Conservation (phyloP, 2,113 vertebrate species). For the Promerops cafer region DNA sequence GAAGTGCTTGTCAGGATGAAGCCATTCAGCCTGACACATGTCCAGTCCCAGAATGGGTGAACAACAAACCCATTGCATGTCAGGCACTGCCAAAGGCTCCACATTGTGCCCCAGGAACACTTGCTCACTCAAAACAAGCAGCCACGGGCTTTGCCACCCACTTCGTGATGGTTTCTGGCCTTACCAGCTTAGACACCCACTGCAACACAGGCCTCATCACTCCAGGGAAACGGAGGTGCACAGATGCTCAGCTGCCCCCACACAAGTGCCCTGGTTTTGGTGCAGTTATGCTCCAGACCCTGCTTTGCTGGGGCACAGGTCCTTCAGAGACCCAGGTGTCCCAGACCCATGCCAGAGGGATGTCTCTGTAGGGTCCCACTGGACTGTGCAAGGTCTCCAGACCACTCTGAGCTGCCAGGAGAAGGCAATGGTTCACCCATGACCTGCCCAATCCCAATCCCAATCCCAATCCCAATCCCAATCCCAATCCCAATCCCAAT, state of each 20-base stretch:
- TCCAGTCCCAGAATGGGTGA: not conserved
- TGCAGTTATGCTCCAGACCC: not conserved
- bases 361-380: not conserved
- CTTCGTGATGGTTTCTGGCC: not conserved
- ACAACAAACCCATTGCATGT: not conserved
- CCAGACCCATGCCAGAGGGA: not conserved
- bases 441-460: not conserved
- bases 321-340: not conserved
- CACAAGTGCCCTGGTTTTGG: not conserved
- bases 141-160: not conserved
- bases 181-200: not conserved
- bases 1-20: not conserved
- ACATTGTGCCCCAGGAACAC: not conserved
- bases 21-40: not conserved
- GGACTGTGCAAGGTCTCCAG: not conserved
- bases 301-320: not conserved
- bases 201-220: not conserved
- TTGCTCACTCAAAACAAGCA: not conserved
- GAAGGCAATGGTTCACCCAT: not conserved
- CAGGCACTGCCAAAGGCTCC: not conserved
- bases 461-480: too few relatives aligned
- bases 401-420: not conserved
- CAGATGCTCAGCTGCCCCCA: not conserved
- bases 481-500: too few relatives aligned
- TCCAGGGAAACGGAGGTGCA: not conserved